Evolutionary conservation across 2,113 vertebrate genomes (phyloP).

Genomic region (Scatophagus argus): DNA sequence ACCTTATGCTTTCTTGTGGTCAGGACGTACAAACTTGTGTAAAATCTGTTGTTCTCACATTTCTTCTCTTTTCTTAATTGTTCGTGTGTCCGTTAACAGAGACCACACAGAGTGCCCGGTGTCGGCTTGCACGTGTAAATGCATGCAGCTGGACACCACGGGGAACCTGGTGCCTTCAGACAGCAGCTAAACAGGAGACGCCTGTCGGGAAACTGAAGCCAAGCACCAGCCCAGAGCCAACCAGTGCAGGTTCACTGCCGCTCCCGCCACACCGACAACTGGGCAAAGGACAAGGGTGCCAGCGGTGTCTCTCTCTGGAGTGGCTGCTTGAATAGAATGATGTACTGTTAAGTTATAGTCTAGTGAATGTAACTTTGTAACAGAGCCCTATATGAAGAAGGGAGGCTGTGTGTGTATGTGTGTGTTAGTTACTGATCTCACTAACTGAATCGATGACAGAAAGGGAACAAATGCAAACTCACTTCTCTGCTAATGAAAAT

Average conservation of each 20-base stretch:
- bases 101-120: slow-evolving; percentile 97
- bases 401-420: slow-evolving; percentile 58
- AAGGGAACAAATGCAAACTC: slow-evolving; percentile 65
- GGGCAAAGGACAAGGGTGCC: slow-evolving; percentile 22
- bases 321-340: slow-evolving; percentile 40
- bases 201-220: slow-evolving; percentile 33
- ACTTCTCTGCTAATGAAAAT: slow-evolving; percentile 62
- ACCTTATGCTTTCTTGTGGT: neutral
- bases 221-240: slow-evolving; percentile 40
- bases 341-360: slow-evolving; percentile 42
- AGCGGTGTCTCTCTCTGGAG: slow-evolving; percentile 34
- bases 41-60: neutral
- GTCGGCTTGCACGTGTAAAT: slow-evolving; percentile 97
- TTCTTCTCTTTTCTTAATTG: neutral
- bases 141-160: slow-evolving; percentile 99
- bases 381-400: slow-evolving; percentile 58
- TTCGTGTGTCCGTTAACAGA: slow-evolving; percentile 75
- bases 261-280: slow-evolving; percentile 21
- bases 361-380: slow-evolving; percentile 64
- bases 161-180: slow-evolving; percentile 96
- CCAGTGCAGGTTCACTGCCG: slow-evolving; percentile 41
- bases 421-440: slow-evolving; percentile 62
- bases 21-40: neutral
- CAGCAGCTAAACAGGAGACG: slow-evolving; percentile 84
- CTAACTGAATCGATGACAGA: slow-evolving; percentile 64